A percentile compares a stretch with the other conserved stretches of the same genome.
These are phyloP conservation scores for Pituophis catenifer DNA, from an alignment of 2,113 vertebrate genomes.

Conservation along the genomic window DNA sequence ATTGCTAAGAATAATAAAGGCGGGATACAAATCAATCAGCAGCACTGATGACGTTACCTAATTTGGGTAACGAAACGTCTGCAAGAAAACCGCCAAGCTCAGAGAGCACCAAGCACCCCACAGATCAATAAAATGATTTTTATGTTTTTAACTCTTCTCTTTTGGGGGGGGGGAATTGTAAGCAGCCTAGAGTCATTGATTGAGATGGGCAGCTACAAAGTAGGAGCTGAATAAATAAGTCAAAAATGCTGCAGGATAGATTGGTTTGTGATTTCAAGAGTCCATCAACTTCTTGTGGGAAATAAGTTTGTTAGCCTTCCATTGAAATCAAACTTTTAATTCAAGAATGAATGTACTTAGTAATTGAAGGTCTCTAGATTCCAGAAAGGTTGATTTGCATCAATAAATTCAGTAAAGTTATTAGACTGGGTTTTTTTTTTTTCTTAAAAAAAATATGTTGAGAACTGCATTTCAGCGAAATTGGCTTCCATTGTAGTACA, in stretches of 20 bases:
- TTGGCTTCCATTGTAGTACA: background rate
- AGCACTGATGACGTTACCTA: background rate
- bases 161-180: background rate
- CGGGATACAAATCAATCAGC: background rate
- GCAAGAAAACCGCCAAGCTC: background rate
- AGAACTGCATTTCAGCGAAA: background rate
- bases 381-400: background rate
- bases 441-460: background rate
- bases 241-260: background rate
- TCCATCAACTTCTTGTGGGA: background rate
- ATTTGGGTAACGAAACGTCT: background rate
- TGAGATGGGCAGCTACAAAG: background rate
- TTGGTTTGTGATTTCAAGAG: background rate
- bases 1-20: background rate
- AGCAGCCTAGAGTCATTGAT: background rate
- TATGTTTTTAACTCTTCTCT: background rate
- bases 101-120: background rate
- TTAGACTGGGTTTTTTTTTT: background rate
- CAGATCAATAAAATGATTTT: background rate
- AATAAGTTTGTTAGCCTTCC: background rate
- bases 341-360: background rate
- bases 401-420: background rate
- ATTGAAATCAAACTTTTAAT: background rate
- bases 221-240: background rate
- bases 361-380: background rate